Percentiles rank a stretch among this genome's conserved stretches.
phyloP scores from a whole-genome alignment of 2,888 invertebrate genomes.

The Theretra japonica region DNA sequence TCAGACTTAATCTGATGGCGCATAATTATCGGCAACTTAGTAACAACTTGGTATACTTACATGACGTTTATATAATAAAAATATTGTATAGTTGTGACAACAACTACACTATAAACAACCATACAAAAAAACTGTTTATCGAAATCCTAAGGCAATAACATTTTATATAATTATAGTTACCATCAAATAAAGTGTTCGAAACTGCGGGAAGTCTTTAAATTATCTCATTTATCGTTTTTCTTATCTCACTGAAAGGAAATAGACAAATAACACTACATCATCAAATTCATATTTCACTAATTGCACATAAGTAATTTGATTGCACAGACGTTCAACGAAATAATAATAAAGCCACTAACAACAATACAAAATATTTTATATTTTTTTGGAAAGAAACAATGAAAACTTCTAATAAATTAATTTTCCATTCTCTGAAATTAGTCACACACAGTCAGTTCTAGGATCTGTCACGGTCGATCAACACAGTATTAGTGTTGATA shows the following conservation, averaged over 20 bases:
- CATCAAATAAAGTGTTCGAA: constrained; percentile 45
- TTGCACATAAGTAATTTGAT: constrained; percentile 28
- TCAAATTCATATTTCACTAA: constrained; percentile 44
- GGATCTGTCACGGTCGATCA: constrained; percentile 32
- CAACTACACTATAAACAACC: constrained; percentile 29
- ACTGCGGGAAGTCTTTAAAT: constrained; percentile 57
- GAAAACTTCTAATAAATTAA: constrained; percentile 25
- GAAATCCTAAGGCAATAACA: not conserved
- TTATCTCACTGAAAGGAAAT: constrained; percentile 77
- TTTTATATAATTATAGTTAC: constrained; percentile 37
- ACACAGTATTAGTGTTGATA: constrained; percentile 2
- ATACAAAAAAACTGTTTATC: not conserved
- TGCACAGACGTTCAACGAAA: constrained; percentile 31
- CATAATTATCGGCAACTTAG: not conserved
- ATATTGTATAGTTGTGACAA: constrained; percentile 24
- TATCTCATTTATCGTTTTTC: constrained; percentile 73
- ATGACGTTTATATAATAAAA: constrained; percentile 26
- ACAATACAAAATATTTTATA: constrained; percentile 31
- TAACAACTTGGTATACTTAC: not conserved
- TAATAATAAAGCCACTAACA: constrained; percentile 31
- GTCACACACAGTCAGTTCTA: constrained; percentile 44
- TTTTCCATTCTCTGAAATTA: constrained; percentile 46
- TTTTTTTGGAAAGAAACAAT: constrained; percentile 25
- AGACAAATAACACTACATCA: constrained; percentile 65
- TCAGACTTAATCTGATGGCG: not conserved